These are phyloP conservation scores for Deilephila elpenor DNA, from an alignment of 2,888 invertebrate species.

Conservation along the genomic window DNA sequence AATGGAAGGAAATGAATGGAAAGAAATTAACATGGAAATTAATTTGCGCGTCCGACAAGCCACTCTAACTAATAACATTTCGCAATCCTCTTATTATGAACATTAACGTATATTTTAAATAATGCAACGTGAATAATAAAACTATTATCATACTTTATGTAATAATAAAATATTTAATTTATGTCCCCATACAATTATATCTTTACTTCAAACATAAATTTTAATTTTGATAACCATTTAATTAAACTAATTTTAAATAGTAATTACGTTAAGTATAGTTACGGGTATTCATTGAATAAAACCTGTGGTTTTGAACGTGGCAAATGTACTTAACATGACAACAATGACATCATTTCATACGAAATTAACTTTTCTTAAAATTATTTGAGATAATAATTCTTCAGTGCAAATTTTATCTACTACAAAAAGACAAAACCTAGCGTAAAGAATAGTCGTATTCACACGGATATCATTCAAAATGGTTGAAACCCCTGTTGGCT, in stretches of 20 bases:
- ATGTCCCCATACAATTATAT: too few species aligned
- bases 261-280: too few species aligned
- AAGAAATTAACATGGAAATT: conserved; percentile 15
- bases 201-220: background rate
- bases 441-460: too few species aligned
- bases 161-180: background rate
- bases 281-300: background rate
- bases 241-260: background rate
- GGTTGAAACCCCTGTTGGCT: too few species aligned
- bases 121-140: background rate
- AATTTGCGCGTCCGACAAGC: conserved; percentile 13
- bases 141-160: background rate
- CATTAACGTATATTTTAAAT: background rate
- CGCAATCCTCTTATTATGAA: background rate
- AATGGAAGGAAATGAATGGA: background rate
- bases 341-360: too few species aligned
- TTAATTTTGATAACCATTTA: background rate
- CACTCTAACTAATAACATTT: conserved; percentile 21
- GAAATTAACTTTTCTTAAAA: too few species aligned
- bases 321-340: too few species aligned
- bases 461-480: too few species aligned
- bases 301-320: background rate
- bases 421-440: too few species aligned
- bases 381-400: too few species aligned
- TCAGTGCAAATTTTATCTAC: too few species aligned